Evolutionary conservation across 2,797 vertebrate species (phyloP).

Genomic region (Spheniscus humboldti): DNA sequence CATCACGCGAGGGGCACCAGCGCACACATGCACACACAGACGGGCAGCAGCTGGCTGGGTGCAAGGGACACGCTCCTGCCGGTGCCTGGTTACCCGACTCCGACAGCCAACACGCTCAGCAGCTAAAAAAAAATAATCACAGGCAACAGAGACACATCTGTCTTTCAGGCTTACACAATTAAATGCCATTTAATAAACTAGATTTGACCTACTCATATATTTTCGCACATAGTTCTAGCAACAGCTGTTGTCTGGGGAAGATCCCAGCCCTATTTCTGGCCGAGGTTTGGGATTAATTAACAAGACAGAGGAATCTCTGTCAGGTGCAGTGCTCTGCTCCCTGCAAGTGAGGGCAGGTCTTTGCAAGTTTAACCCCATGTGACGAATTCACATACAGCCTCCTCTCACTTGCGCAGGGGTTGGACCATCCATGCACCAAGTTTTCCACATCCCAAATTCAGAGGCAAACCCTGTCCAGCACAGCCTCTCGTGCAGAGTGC

Average conservation of each 20-base stretch:
- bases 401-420: rapidly evolving
- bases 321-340: background rate
- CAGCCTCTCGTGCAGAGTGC: background rate
- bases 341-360: background rate
- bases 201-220: background rate
- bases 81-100: background rate
- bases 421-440: background rate
- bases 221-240: background rate
- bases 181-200: background rate
- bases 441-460: background rate
- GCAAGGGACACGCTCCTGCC: background rate
- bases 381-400: background rate
- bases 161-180: background rate
- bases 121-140: background rate
- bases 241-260: slow-evolving; percentile 13
- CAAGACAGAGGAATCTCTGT: background rate
- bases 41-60: background rate
- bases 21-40: rapidly evolving
- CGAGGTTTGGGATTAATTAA: background rate
- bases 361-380: rapidly evolving
- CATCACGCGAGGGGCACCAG: background rate
- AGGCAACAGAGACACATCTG: background rate
- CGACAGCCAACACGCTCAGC: background rate
- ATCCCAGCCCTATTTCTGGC: background rate
- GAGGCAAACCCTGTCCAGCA: background rate